Evolutionary conservation across 2,888 invertebrate genomes (phyloP).

Genomic region (Chaetogeoica ovagalla): DNA sequence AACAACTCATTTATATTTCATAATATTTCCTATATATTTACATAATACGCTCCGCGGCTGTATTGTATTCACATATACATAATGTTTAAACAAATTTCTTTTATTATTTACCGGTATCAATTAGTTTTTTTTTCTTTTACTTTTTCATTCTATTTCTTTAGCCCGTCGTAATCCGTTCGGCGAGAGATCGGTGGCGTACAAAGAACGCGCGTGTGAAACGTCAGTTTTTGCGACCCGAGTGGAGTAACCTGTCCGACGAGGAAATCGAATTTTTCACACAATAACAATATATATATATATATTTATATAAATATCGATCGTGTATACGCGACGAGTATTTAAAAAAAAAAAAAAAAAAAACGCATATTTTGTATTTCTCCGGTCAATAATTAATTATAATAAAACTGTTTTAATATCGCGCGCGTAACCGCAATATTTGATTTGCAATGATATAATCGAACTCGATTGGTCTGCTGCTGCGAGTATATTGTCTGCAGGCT

Average conservation of each 20-base stretch:
- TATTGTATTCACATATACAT: too few species aligned
- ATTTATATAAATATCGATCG: neutral
- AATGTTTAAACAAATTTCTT: too few species aligned
- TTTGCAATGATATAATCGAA: conserved; percentile 29
- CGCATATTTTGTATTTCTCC: neutral
- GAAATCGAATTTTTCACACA: neutral
- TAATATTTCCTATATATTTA: too few species aligned
- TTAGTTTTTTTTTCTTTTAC: neutral
- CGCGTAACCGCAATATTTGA: neutral
- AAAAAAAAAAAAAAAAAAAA: too few species aligned
- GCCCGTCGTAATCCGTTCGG: neutral
- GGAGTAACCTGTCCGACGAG: neutral
- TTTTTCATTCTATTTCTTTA: too few species aligned
- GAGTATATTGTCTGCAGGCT: neutral
- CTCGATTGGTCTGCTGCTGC: conserved; percentile 1
- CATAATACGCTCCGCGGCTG: too few species aligned
- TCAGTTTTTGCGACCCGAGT: neutral
- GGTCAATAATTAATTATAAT: neutral
- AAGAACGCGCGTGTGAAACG: too few species aligned
- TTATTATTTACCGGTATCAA: too few species aligned
- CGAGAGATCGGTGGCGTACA: neutral
- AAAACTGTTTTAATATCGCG: neutral
- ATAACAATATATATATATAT: too few species aligned
- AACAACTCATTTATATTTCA: too few species aligned
- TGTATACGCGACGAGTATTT: too few species aligned